A percentile compares a stretch with the other conserved stretches of the same genome.
Evolutionary conservation across 2,113 vertebrate genomes (phyloP).

Genomic region (Zosterops japonicus): DNA sequence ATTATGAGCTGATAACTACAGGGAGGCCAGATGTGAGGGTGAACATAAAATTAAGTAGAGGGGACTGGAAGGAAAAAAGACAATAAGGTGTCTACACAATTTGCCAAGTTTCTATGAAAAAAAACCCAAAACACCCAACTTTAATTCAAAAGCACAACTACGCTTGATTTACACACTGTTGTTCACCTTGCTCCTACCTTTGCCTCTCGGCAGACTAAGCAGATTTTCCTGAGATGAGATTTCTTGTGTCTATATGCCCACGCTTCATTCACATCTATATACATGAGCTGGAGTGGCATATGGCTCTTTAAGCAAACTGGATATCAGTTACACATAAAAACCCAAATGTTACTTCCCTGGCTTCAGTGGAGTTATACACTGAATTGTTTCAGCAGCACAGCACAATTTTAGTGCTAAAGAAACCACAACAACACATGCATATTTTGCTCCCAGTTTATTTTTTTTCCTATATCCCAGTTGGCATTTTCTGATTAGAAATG

Average conservation of each 20-base stretch:
- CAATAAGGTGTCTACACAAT: not conserved
- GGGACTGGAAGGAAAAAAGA: not conserved
- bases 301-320: not conserved
- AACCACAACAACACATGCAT: not conserved
- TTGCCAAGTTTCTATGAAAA: not conserved
- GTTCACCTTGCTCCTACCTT: not conserved
- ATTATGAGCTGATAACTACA: not conserved
- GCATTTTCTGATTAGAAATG: not conserved
- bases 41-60: not conserved
- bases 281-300: not conserved
- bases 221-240: not conserved
- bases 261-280: not conserved
- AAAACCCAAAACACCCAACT: not conserved
- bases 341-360: not conserved
- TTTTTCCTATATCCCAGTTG: not conserved
- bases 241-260: not conserved
- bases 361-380: not conserved
- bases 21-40: not conserved
- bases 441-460: not conserved
- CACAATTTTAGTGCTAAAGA: not conserved
- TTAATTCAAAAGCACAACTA: not conserved
- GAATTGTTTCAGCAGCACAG: not conserved
- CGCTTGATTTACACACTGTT: not conserved
- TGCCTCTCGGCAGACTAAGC: not conserved
- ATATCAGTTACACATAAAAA: not conserved